These are phyloP conservation scores for Mactra quadrangularis DNA, from an alignment of 1,140 invertebrate genomes.

Conservation along the genomic window DNA sequence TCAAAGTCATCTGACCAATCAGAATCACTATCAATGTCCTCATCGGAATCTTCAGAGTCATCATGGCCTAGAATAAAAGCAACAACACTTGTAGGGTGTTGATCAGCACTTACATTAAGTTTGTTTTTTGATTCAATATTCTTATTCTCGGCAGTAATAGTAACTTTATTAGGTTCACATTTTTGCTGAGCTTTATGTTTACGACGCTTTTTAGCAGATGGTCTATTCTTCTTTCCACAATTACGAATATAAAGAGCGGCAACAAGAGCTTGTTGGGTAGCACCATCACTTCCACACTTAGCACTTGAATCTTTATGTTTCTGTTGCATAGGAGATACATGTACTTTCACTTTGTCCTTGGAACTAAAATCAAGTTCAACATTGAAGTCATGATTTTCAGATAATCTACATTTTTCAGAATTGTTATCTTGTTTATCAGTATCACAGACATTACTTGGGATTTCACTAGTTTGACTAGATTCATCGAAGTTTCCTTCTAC, in stretches of 20 bases:
- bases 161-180: neutral
- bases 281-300: too few species aligned
- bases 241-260: slow-evolving; percentile 32
- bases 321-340: too few species aligned
- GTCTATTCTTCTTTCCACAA: slow-evolving; percentile 22
- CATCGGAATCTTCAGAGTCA: neutral
- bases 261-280: neutral
- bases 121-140: slow-evolving; percentile 25
- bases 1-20: slow-evolving; percentile 37
- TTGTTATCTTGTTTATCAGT: neutral
- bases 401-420: neutral
- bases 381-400: neutral
- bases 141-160: slow-evolving; percentile 21
- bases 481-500: neutral
- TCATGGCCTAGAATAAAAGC: slow-evolving; percentile 45
- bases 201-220: slow-evolving; percentile 47
- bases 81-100: neutral
- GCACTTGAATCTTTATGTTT: too few species aligned
- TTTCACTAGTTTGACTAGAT: slow-evolving; percentile 31
- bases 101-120: neutral
- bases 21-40: slow-evolving; percentile 43
- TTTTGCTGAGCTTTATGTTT: slow-evolving; percentile 48
- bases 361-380: too few species aligned
- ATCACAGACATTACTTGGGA: neutral
- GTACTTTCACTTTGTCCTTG: too few species aligned